Evolutionary conservation across 2,888 invertebrate species (phyloP).

Genomic region (Subacronicta megacephala): DNA sequence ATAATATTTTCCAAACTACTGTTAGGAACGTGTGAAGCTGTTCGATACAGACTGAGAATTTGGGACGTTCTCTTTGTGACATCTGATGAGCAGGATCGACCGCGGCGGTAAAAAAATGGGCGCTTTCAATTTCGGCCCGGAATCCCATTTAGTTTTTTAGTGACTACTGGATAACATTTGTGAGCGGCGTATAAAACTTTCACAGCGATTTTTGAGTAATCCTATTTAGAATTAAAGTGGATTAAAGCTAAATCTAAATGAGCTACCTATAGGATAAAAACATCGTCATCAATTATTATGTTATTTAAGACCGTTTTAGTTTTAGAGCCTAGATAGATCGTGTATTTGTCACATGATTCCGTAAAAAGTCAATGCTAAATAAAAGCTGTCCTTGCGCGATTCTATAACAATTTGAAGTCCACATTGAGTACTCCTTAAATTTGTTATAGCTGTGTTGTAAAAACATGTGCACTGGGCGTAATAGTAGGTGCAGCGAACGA

Average conservation of each 20-base stretch:
- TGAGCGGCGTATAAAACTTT: slow-evolving; percentile 43
- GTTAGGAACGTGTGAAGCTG: slow-evolving; percentile 15
- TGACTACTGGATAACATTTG: slow-evolving; percentile 45
- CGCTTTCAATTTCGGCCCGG: slow-evolving; percentile 48
- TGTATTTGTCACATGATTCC: too few species aligned
- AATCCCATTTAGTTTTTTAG: slow-evolving; percentile 53
- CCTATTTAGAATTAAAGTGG: slow-evolving; percentile 18
- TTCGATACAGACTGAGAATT: slow-evolving; percentile 46
- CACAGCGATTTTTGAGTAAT: slow-evolving; percentile 33
- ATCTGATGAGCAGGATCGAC: slow-evolving; percentile 52
- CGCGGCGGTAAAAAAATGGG: slow-evolving; percentile 46
- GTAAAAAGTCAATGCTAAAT: too few species aligned
- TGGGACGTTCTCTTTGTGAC: slow-evolving; percentile 40
- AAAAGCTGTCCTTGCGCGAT: too few species aligned
- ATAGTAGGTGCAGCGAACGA: slow-evolving; percentile 58
- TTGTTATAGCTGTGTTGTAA: not conserved
- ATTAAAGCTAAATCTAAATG: not conserved
- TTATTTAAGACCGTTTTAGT: too few species aligned
- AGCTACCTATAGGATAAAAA: not conserved
- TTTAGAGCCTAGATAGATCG: too few species aligned
- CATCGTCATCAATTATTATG: too few species aligned
- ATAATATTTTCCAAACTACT: slow-evolving; percentile 44
- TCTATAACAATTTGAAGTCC: too few species aligned
- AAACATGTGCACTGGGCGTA: slow-evolving; percentile 40
- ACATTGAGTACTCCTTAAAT: too few species aligned